Conservation (phyloP, 2,113 vertebrate species). For the Aplodontia rufa region DNA sequence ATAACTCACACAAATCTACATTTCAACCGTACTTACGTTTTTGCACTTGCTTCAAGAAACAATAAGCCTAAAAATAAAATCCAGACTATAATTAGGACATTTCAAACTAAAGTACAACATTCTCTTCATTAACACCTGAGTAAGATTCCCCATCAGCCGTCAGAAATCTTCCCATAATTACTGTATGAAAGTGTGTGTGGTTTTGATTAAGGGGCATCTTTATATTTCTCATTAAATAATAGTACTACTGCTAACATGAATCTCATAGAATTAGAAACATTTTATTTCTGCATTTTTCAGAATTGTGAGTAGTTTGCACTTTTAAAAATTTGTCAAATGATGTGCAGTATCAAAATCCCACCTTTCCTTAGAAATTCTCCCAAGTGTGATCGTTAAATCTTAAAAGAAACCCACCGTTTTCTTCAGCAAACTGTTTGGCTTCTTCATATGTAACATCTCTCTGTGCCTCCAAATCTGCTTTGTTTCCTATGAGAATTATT, state of each 20-base stretch:
- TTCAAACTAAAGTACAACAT: constrained; percentile 20
- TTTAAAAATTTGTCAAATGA: constrained; percentile 25
- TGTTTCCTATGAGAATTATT: constrained; percentile 99
- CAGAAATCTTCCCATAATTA: background rate
- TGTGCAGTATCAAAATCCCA: constrained; percentile 34
- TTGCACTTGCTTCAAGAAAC: constrained; percentile 98
- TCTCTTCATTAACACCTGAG: background rate
- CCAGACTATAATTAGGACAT: constrained; percentile 71
- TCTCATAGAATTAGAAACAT: background rate
- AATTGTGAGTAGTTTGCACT: background rate
- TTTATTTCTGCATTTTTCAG: constrained; percentile 11
- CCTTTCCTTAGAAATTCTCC: constrained; percentile 18
- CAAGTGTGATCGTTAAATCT: background rate
- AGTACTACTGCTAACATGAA: background rate
- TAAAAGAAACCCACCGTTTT: constrained; percentile 90
- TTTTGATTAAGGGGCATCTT: background rate
- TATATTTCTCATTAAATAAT: background rate
- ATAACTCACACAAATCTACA: background rate
- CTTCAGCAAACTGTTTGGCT: constrained; percentile 99
- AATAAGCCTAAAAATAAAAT: constrained; percentile 91
- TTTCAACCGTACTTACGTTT: constrained; percentile 92
- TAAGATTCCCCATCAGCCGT: background rate
- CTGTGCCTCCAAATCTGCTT: constrained; percentile 98
- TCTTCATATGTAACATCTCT: constrained; percentile 99
- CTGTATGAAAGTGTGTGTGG: background rate